These are phyloP conservation scores for Rhinolophus sinicus DNA, from an alignment of 2,113 vertebrate species.

Conservation along the genomic window DNA sequence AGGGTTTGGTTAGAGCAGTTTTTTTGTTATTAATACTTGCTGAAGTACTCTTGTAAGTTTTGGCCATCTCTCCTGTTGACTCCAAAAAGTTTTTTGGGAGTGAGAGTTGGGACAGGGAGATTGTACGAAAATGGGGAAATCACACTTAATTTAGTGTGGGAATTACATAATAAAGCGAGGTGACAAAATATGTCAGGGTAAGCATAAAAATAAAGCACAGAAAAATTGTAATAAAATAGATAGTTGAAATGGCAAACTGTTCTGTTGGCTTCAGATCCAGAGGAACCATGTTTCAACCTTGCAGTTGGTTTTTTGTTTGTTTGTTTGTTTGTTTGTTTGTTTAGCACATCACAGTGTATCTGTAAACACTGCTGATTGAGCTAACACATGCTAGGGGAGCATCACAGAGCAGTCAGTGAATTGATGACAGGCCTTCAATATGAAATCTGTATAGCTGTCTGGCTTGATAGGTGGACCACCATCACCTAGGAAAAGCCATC, in stretches of 20 bases:
- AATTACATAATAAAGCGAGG: not conserved
- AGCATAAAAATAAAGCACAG: constrained; percentile 21
- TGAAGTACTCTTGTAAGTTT: constrained; percentile 51
- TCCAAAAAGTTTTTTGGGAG: not conserved
- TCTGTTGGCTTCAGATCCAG: not conserved
- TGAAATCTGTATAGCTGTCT: constrained; percentile 28
- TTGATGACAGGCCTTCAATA: not conserved
- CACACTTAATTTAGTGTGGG: not conserved
- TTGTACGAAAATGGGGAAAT: constrained; percentile 20
- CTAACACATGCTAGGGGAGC: not conserved
- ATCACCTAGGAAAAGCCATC: not conserved
- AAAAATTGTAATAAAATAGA: not conserved
- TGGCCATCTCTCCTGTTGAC: not conserved
- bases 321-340: not conserved
- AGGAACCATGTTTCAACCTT: constrained; percentile 31
- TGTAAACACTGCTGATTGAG: constrained; percentile 57
- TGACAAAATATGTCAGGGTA: constrained; percentile 9
- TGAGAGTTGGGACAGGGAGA: not conserved
- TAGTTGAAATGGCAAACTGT: constrained; percentile 20
- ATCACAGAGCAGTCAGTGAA: constrained; percentile 20
- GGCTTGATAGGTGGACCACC: not conserved
- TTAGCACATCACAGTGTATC: constrained; percentile 13
- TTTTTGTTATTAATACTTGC: constrained; percentile 13
- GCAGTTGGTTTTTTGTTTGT: not conserved
- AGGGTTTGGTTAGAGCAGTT: not conserved